These are phyloP conservation scores for Turnix velox DNA, from an alignment of 2,113 vertebrate genomes.

Conservation along the genomic window DNA sequence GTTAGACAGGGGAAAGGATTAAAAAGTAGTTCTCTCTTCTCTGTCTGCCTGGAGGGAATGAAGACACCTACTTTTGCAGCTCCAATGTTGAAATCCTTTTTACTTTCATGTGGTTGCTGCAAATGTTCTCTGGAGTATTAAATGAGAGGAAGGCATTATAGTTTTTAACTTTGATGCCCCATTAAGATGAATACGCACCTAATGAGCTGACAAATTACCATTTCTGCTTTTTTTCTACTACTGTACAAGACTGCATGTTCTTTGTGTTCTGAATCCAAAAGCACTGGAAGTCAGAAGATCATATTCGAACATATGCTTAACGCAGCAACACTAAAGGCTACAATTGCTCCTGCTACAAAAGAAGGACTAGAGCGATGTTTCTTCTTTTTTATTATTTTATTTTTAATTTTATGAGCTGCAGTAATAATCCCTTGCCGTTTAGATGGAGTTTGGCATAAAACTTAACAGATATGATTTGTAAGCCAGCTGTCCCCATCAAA, in stretches of 20 bases:
- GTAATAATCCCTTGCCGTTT: background rate
- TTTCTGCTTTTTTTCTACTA: background rate
- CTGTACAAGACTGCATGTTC: background rate
- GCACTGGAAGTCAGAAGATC: constrained; percentile 19
- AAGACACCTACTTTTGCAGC: constrained; percentile 58
- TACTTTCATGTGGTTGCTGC: constrained; percentile 68
- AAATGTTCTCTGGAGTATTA: constrained; percentile 70
- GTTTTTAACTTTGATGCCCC: constrained; percentile 74
- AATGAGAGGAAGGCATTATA: constrained; percentile 70
- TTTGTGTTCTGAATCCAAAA: constrained; percentile 51
- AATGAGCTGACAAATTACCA: constrained; percentile 75
- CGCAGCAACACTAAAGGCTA: constrained; percentile 49
- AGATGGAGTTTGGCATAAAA: constrained; percentile 3
- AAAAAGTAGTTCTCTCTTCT: constrained; percentile 11
- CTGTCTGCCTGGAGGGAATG: constrained; percentile 22
- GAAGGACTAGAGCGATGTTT: background rate
- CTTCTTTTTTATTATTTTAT: background rate
- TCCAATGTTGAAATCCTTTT: constrained; percentile 55
- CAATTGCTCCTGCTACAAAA: constrained; percentile 37
- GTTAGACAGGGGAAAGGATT: background rate
- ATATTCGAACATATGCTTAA: constrained; percentile 54
- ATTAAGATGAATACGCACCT: constrained; percentile 74
- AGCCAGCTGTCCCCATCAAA: background rate
- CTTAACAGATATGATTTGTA: background rate
- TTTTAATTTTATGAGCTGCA: background rate